Evolutionary conservation across 2,113 vertebrate genomes (phyloP).

Genomic region (Hypanus sabinus): DNA sequence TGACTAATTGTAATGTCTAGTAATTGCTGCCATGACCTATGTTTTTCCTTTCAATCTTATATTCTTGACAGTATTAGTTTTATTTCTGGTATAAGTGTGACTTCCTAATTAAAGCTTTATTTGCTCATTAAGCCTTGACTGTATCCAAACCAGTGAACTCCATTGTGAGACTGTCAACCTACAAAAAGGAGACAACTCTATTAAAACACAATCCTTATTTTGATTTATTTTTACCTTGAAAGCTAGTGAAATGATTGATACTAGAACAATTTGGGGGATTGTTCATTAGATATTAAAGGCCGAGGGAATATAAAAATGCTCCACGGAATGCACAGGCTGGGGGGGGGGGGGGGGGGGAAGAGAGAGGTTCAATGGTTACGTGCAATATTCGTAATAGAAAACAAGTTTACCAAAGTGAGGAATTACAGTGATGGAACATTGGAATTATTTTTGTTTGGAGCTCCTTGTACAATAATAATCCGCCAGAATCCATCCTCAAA

Average conservation of each 20-base stretch:
- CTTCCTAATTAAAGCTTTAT: slow-evolving; percentile 37
- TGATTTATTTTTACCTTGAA: neutral
- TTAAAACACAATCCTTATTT: neutral
- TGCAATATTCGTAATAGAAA: neutral
- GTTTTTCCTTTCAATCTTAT: slow-evolving; percentile 22
- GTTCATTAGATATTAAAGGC: too few species aligned
- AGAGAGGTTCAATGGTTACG: neutral
- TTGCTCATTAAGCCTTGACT: slow-evolving; percentile 21
- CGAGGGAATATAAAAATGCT: neutral
- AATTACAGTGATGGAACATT: neutral
- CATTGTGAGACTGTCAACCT: neutral
- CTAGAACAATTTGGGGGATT: neutral
- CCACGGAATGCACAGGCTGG: neutral
- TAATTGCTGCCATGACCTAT: slow-evolving; percentile 35
- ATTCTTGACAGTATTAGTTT: slow-evolving; percentile 24
- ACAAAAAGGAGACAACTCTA: neutral
- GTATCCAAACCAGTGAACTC: neutral
- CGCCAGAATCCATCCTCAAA: neutral
- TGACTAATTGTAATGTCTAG: slow-evolving; percentile 26
- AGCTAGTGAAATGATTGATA: neutral
- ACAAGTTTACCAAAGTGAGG: neutral
- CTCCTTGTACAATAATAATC: neutral
- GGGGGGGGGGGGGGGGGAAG: too few species aligned
- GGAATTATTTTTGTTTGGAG: neutral
- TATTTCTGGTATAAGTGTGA: slow-evolving; percentile 30